Base-by-base conservation (phyloP, 2,113 vertebrate genomes). In the Oryzias woworae region DNA sequence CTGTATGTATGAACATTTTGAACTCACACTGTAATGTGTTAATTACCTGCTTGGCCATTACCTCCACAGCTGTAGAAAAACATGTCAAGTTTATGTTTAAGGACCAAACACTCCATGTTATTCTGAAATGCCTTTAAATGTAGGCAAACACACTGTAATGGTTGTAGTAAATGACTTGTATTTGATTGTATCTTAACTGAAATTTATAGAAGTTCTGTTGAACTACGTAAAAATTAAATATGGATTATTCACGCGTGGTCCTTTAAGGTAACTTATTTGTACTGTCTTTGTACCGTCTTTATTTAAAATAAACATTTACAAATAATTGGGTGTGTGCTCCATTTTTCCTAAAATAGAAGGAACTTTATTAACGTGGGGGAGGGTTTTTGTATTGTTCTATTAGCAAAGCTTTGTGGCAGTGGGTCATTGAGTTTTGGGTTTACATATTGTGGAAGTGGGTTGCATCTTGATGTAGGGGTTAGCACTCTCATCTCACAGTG, bases 231-330 rank as follows among this genome's bases (percentile, higher is more conserved):
- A 10, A 67, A 36, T 36, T 61, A 52, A 66, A 36, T 52, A 62
- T 79, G 56, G 66, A 74, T 79, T 71, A 69, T 54, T 74, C 54
- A 74, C 83, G 75, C 80, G 73, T 87, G 83, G 81, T 88, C 53
- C 57, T 85, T 79, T 26, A 14, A 64, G 71, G 65, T 87, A 62
- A 71, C 65, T 84, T 77, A 70, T 87, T 82, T 88, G 75, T 87
- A 83, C 80, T 62, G 89, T 91, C 82, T 91, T 91, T 90, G 80
- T 89, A 89, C 68, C 31, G 77, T 86, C 57, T 81, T 86, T 73
- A 83, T 89, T 91, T 92, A 87, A 73, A 91, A 92, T 92, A 90
- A 91, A 92, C 82, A 85, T 85, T 75, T 72, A 43, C 82, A 87
- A 82, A 85, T 28, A 65, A 62, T 15, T 44, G 64, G 1, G 24